Evolutionary conservation across 2,113 vertebrate genomes (phyloP), one percentile per base, ranked within the genome.

Genomic region (Sminthopsis crassicaudata): DNA sequence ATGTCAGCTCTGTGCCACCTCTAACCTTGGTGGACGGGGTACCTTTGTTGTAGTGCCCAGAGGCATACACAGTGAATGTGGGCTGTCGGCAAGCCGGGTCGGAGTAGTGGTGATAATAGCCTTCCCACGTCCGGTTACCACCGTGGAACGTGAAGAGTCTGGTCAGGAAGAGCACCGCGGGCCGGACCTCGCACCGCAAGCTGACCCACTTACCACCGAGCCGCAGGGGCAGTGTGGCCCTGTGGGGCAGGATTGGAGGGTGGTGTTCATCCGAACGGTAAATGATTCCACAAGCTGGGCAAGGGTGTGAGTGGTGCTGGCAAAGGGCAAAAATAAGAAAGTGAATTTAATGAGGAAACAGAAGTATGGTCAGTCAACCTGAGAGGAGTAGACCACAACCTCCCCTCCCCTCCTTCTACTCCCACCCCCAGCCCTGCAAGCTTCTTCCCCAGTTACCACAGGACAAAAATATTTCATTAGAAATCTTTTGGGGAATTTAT

Each of bases 261-360:
- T 98, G 99, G 57, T 99, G 99, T 92, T 99, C 98, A 0, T 99
- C 98, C 0, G 99, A 98, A 93, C 97, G 96, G 93, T 99, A 99
- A 6, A 99, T 98, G 27, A 99, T 96, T 67, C 98, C 98, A 1
- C 99, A 99, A 95, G 98, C 98, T 0, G 98, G 99, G 96, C 99
- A 99, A 0, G 99, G 99, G 25, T 98, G 99, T 36, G 98, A 88
- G 0, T 99, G 99, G 96, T 99, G 99, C 99, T 99, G 99, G 36
- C 8, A 19, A 42, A 54, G 93, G 55, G 53, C 36, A 96, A 48
- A 60, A 46, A 92, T 93, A 95, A 26, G 22, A 24, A 36, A 0
- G 89, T 84, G 50, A 46, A 0, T 0, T 36, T 6, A 2, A 1
- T 5, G 26, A 10, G 0, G 42, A 51, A 19, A 42, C 22, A 84